phyloP scores from a whole-genome alignment of 2,113 vertebrate genomes.

The Psilopsiagon aurifrons region DNA sequence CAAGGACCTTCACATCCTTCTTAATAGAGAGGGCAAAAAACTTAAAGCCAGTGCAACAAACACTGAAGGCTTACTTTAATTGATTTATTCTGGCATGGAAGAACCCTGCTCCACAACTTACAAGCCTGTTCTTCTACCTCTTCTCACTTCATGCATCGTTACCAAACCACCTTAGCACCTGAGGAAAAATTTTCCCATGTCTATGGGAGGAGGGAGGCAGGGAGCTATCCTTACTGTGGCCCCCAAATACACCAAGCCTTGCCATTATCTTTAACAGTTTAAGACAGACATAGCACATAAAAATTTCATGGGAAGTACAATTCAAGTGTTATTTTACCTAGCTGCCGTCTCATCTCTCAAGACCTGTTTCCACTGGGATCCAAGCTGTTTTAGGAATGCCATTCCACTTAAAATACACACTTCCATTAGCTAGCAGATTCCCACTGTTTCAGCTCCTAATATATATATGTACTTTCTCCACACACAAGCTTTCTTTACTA shows the following conservation, averaged over 20 bases:
- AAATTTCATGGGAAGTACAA: slow-evolving; percentile 73
- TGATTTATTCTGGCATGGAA: neutral
- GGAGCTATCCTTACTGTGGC: neutral
- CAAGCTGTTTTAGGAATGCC: slow-evolving; percentile 56
- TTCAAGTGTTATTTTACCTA: slow-evolving; percentile 64
- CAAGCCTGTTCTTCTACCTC: neutral
- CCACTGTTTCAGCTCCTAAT: neutral
- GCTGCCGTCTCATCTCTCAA: slow-evolving; percentile 61
- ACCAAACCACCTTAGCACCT: neutral
- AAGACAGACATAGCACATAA: slow-evolving; percentile 61
- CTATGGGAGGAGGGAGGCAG: neutral
- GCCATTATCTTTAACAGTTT: slow-evolving; percentile 57
- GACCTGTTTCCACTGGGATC: slow-evolving; percentile 64
- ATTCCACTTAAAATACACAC: slow-evolving; percentile 49
- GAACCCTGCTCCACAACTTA: neutral
- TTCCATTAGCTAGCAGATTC: slow-evolving; percentile 65
- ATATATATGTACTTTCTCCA: neutral
- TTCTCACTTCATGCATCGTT: neutral
- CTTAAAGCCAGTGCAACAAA: neutral
- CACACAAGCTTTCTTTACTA: neutral
- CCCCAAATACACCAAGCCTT: slow-evolving; percentile 29
- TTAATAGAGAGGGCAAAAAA: neutral
- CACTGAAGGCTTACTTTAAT: neutral
- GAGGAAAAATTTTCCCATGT: neutral
- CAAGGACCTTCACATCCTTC: neutral